Percentiles rank a stretch among this genome's conserved stretches.
phyloP scores from a whole-genome alignment of 1,140 invertebrate genomes.

The Hermetia illucens region DNA sequence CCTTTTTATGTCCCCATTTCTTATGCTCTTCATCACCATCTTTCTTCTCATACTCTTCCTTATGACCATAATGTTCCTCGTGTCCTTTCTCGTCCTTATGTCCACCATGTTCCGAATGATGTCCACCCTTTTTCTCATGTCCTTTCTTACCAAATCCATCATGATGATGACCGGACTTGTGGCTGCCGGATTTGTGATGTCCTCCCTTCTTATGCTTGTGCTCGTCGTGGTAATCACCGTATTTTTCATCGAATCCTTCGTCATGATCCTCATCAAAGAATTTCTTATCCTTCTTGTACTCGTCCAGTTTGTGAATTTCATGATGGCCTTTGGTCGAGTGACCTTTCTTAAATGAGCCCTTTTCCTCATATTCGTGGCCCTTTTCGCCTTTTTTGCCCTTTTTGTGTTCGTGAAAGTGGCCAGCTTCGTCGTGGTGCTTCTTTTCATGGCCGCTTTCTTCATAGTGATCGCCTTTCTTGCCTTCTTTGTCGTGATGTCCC shows the following conservation, averaged over 20 bases:
- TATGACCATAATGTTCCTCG: constrained; percentile 48
- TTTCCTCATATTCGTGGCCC: constrained; percentile 42
- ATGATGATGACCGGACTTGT: constrained; percentile 52
- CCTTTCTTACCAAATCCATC: constrained; percentile 61
- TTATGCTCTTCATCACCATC: constrained; percentile 49
- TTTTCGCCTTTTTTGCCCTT: constrained; percentile 62
- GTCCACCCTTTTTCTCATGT: constrained; percentile 52
- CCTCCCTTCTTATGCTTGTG: constrained; percentile 53
- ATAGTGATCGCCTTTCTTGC: constrained; percentile 52
- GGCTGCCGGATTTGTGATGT: constrained; percentile 53
- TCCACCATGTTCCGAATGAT: constrained; percentile 44
- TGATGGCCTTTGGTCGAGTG: constrained; percentile 66
- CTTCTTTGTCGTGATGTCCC: constrained; percentile 54
- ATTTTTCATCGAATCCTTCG: constrained; percentile 52
- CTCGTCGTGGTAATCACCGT: constrained; percentile 52
- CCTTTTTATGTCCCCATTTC: constrained; percentile 39
- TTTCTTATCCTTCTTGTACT: constrained; percentile 70
- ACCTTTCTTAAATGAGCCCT: constrained; percentile 56
- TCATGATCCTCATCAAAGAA: constrained; percentile 71
- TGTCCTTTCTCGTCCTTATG: constrained; percentile 52
- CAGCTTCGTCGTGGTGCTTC: constrained; percentile 57
- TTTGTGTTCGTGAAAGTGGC: constrained; percentile 55
- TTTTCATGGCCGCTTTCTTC: constrained; percentile 62
- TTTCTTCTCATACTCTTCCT: constrained; percentile 49
- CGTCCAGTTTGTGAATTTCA: constrained; percentile 60